Conservation (phyloP, 1,140 invertebrate species). For the Caenorhabditis brenneri region DNA sequence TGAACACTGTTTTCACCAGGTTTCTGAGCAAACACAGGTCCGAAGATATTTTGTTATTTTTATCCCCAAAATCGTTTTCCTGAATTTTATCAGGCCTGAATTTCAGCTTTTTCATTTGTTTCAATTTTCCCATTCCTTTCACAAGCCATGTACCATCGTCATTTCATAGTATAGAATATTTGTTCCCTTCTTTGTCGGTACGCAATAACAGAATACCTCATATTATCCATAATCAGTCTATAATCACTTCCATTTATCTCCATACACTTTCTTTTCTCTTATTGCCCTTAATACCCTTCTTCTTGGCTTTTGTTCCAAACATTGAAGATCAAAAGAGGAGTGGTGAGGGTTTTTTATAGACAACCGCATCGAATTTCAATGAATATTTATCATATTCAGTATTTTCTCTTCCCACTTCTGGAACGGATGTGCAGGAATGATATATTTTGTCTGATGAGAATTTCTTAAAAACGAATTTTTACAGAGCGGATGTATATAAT, state of each 20-base stretch:
- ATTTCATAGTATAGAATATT: too few species aligned
- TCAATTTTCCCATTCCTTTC: too few species aligned
- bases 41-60: too few species aligned
- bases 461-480: not conserved
- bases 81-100: too few species aligned
- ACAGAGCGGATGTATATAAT: too few species aligned
- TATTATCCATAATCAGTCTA: not conserved
- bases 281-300: not conserved
- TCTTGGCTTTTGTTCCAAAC: not conserved
- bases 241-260: not conserved
- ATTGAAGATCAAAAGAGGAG: not conserved
- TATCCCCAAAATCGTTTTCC: too few species aligned
- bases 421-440: not conserved
- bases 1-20: too few species aligned
- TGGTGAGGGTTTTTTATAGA: not conserved
- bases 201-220: too few species aligned
- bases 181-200: too few species aligned
- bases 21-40: too few species aligned
- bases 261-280: not conserved
- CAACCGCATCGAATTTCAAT: not conserved
- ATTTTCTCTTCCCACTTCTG: not conserved
- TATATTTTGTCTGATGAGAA: not conserved
- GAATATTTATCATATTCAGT: not conserved
- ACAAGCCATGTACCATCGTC: too few species aligned
- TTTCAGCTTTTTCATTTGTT: too few species aligned